Evolutionary conservation across 1,140 invertebrate species (phyloP), one percentile per base, ranked within the genome.

Genomic region (Solenopsis fugax): DNA sequence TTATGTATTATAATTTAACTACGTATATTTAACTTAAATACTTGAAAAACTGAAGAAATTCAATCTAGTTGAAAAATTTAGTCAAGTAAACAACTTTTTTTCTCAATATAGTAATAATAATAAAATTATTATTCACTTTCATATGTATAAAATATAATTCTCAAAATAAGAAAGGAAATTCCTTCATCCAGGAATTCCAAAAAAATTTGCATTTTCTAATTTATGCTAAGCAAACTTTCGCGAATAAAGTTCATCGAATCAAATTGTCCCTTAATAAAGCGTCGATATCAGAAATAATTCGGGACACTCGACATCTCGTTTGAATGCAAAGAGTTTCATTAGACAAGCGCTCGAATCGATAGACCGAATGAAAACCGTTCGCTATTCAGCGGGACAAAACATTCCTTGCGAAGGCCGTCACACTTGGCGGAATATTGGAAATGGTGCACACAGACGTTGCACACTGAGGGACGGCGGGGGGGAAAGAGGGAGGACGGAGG

Each of bases 401-500:
- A 64, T 64, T 58, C 54, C 58, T 58, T 7, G 71, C 24, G 18
- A 84, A 64, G 56, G 76, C 29, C 29, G 75, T 41, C 41, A 62
- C 48, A 64, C n/a, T 85, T 52, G 72, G 34, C 5, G n/a, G 71
- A 64, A 65, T 45, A 65, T 85, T 16, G 45, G 71, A 56, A 60
- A 86, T 21, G 72, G 24, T 54, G 21, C n/a, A 21, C 18, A 60
- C 5, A 69, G 34, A 50, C 21, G 52, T 82, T 56, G 45, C 29
- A 13, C 37, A n/a, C 13, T 45, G 18, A 21, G 21, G n/a, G 12
- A 54, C n/a, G 48, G 12, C 4, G 21, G 21, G 18, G 52, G 13
- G n/a, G 21, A 21, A 18, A 21, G 24, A n/a, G 48, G 29, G 52
- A 41, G 45, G 62, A 13, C n/a, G 45, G 65, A 78, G 81, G 60